Base-by-base conservation (phyloP, 2,888 invertebrate genomes). In the Nomada goodeniana region DNA sequence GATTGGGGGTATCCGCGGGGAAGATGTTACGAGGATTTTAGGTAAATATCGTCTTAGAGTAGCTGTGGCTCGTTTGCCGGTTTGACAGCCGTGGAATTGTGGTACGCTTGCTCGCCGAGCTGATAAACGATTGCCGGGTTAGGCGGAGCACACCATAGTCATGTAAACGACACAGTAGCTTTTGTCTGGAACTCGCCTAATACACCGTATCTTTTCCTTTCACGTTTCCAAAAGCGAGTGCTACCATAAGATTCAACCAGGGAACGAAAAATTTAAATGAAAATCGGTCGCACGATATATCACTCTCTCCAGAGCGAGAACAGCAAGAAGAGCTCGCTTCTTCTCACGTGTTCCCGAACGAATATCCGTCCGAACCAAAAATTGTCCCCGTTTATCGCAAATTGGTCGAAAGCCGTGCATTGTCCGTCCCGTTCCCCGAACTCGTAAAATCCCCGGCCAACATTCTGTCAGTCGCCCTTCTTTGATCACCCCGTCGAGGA, bases 41-140 rank as follows among this genome's bases (percentile, higher is more conserved):
- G 23, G 18, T 9, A 4, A 70, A 36, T 36, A 55, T 55, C 5
- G 29, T 29, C 20, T 44, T 76, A 68, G 82, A 80, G 68, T 75
- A 72, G 85, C 73, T 68, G 83, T 83, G 82, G 82, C 83, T 84
- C 20, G 72, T 75, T 78, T 74, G 55, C 68, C 77, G 89, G 85
- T 87, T 10, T 29, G 73, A 65, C 65, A 42, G 36, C 67, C 57
- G 67, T 72, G 64, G 53, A 72, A 72, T 72, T 42, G 42, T 18
- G 36, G 23, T 29, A 29, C 47, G 29, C 57, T 65, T 55, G 36
- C 57, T 65, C 67, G 29, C 47, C 57, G 67, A 65, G 20, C 26
- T 63, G 63, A 72, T 52, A 52, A 72, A 72, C 67, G 73, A 57
- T 44, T 2, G 26, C 4, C 53, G 15, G n/a, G 29, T 18, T 15